A percentile compares a stretch with the other conserved stretches of the same genome.
Evolutionary conservation across 2,888 invertebrate species (phyloP).

Genomic region (Eulithis prunata): DNA sequence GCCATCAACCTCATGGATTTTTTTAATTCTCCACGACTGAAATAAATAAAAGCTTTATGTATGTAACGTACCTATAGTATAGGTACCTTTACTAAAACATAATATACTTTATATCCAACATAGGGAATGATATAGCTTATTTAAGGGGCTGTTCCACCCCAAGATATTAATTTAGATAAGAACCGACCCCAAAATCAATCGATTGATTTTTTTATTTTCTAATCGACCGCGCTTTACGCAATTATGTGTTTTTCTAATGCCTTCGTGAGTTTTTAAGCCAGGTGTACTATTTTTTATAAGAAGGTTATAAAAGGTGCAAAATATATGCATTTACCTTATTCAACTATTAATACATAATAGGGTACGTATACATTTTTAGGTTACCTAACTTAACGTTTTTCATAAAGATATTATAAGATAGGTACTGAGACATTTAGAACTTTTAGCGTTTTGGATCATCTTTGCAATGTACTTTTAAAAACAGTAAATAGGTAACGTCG

Average conservation of each 20-base stretch:
- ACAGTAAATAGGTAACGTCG: too few species aligned
- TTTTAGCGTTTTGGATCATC: too few species aligned
- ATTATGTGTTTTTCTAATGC: constrained; percentile 60
- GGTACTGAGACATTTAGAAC: too few species aligned
- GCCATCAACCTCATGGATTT: too few species aligned
- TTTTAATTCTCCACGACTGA: too few species aligned
- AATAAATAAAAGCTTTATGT: too few species aligned
- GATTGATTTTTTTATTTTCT: constrained; percentile 57
- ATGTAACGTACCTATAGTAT: too few species aligned
- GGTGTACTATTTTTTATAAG: constrained; percentile 34
- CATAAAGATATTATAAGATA: too few species aligned
- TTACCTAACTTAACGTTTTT: too few species aligned
- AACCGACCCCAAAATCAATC: constrained; percentile 67
- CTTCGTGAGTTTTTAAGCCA: constrained; percentile 45
- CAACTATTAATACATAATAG: too few species aligned
- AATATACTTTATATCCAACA: not conserved
- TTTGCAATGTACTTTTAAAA: too few species aligned
- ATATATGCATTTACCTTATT: not conserved
- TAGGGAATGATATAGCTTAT: constrained; percentile 1
- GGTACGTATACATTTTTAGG: too few species aligned
- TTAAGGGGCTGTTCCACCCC: constrained; percentile 18
- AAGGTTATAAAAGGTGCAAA: constrained; percentile 28
- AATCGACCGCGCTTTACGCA: constrained; percentile 52
- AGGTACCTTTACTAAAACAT: not conserved
- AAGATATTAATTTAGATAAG: constrained; percentile 73